Base-by-base conservation (phyloP, 2,888 invertebrate species). In the Drosophila longiperda region DNA sequence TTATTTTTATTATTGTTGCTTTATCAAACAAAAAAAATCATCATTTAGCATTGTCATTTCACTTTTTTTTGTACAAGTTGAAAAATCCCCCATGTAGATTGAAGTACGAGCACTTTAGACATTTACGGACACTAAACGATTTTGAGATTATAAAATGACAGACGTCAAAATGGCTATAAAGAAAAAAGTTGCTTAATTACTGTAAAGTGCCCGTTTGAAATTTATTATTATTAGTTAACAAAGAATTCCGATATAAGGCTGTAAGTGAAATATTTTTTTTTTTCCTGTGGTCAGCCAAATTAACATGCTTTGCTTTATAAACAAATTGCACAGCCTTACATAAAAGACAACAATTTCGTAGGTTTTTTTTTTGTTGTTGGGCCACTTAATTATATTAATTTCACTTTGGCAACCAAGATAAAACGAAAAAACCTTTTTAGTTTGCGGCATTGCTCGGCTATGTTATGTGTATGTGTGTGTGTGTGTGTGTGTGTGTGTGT, bases 321-420 rank as follows among this genome's bases (percentile, higher is more conserved):
- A 72, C 67, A 78, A 78, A 78, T 82, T 82, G 73, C 62, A 54
- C 73, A 54, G 73, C 38, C 38, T 78, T 78, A 65, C 79, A 78
- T 82, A 78, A 78, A 74, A 67, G 73, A 52, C 9, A 26, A 65
- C 57, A 48, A 54, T 73, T 42, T 81, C 71, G 62, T 48, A 52
- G 55, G 53, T 61, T 80, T 70, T 36, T n/a, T 72, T 38, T 36
- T 55, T 38, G 29, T 57, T 63, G 64, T 48, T 78, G 73, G 72
- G 64, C 82, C 53, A 73, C 67, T 78, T 78, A 78, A 78, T 78
- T 78, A 78, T 78, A 82, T 73, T 78, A 66, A 73, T 78, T 78
- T 78, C 78, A 59, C 82, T 78, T 78, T 64, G 79, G 58, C 52
- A 70, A 75, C 50, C 54, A 53, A 55, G 54, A 65, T 59, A 63